Evolutionary conservation across 1,140 invertebrate species (phyloP), one percentile per base, ranked within the genome.

Genomic region (Mercenaria mercenaria): DNA sequence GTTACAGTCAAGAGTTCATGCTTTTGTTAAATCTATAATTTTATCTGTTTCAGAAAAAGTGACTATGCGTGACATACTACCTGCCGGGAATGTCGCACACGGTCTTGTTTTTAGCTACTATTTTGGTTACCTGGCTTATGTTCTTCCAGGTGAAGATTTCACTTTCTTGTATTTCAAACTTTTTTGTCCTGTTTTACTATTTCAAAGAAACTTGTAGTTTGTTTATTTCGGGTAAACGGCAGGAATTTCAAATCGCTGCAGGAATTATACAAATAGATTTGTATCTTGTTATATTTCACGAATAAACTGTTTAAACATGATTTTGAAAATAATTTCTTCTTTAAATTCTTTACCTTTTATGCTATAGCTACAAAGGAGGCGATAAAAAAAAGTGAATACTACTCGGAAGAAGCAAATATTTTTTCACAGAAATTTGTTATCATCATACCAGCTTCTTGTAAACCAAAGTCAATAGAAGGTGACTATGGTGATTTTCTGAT

Each of bases 51-150:
- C 52, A 81, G 79, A 81, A 37, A 20, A 61, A n/a, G 61, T 82
- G 34, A 82, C 2, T 0, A 82, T 82, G 80, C 37, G 23, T 1
- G 39, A 64, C 6, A 29, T 82, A 11, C 34, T 82, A 20, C 80
- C 80, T 0, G 80, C 50, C 3, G 80, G 80, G 15, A 82, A 82
- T 47, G 80, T 82, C 15, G 80, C 80, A 15, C 61, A 64, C 67
- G 80, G 80, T 39, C 80, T 82, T 61, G 80, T 82, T 0, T 82
- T 43, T 26, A 82, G 67, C 80, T 59, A 82, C 26, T 82, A 26
- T 32, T 67, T 82, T 43, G 80, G 80, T n/a, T 82, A 39, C 37
- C 43, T 82, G 39, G n/a, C 23, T 8, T 29, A 64, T 34, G 61
- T 82, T 0, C 32, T 82, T 26, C 80, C 80, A 0, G 56, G 80